These are phyloP conservation scores for Neocrepidodera transversa DNA, from an alignment of 2,888 invertebrate species.

Conservation along the genomic window DNA sequence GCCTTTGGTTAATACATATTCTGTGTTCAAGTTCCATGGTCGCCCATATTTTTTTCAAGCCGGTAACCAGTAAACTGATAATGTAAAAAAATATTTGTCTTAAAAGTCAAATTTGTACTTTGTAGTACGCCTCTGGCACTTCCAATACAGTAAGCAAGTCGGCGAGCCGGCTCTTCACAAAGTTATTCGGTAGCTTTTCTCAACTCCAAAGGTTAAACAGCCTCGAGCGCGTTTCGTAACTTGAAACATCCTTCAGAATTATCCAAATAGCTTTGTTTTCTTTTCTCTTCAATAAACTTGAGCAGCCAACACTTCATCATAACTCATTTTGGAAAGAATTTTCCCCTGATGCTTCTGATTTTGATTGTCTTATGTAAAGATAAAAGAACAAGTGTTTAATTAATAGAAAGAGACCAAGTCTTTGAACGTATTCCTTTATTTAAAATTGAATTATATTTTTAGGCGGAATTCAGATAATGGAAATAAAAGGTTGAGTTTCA, in stretches of 20 bases:
- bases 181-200: conserved; percentile 34
- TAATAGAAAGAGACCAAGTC: background rate
- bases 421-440: background rate
- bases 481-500: no score
- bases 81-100: no score
- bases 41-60: no score
- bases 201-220: conserved; percentile 43
- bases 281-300: conserved; percentile 32
- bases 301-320: conserved; percentile 35
- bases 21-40: no score
- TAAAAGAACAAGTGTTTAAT: conserved; percentile 11
- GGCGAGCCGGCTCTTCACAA: conserved; percentile 22
- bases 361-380: conserved; percentile 15
- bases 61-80: no score
- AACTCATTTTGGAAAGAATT: conserved; percentile 31
- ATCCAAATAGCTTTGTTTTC: conserved; percentile 46
- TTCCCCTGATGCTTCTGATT: conserved; percentile 13
- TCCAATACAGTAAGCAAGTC: conserved; percentile 17
- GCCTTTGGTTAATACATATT: no score
- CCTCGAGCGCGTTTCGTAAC: conserved; percentile 38
- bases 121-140: conserved; percentile 25
- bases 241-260: conserved; percentile 45
- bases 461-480: background rate
- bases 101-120: no score
- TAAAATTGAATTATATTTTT: background rate